Conservation (phyloP, 2,113 vertebrate genomes). For the Anthoscopus minutus region DNA sequence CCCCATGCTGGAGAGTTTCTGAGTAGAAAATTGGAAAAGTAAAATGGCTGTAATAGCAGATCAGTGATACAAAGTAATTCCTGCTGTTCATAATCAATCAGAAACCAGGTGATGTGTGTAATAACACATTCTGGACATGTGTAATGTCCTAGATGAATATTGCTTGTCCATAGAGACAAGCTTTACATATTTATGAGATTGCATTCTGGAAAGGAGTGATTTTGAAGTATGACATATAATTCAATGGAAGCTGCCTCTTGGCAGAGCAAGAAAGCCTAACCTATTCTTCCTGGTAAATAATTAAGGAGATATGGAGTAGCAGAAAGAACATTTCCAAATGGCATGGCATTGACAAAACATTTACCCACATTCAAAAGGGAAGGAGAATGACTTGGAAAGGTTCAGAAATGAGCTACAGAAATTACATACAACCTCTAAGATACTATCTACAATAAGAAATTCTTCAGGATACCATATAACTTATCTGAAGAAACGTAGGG, state of each 20-base stretch:
- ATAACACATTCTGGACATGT: background rate
- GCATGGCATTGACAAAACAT: background rate
- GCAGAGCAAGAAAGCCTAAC: background rate
- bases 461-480: background rate
- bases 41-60: background rate
- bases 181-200: background rate
- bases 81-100: background rate
- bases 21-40: background rate
- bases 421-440: background rate
- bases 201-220: background rate
- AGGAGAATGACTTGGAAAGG: background rate
- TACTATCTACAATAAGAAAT: background rate
- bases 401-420: background rate
- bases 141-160: background rate
- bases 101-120: background rate
- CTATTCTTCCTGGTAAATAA: background rate
- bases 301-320: background rate
- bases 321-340: background rate
- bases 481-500: background rate
- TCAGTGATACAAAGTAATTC: background rate
- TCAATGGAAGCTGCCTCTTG: background rate
- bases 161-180: background rate
- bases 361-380: background rate
- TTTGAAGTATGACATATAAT: background rate
- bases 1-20: background rate